Conservation (phyloP, 2,113 vertebrate species). For the Recurvirostra avosetta region DNA sequence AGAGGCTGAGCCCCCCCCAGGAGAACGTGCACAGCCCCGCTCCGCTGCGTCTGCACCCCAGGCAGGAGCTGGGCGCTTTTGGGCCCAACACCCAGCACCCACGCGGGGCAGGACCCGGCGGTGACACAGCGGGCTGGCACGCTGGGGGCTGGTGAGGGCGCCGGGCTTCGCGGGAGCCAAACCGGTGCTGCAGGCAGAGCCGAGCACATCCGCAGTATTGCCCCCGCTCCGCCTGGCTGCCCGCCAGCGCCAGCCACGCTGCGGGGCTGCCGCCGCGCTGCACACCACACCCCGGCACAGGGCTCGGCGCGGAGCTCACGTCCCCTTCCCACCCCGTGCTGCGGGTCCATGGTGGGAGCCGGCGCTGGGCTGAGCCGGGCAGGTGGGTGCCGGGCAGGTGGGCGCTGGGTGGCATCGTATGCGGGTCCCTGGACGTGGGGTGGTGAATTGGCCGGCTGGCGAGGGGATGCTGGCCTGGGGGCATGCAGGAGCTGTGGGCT, state of each 20-base stretch:
- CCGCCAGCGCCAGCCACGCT: background rate
- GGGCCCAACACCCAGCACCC: background rate
- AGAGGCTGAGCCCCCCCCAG: background rate
- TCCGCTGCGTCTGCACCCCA: background rate
- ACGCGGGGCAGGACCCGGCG: background rate
- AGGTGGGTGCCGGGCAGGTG: background rate
- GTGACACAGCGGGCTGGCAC: background rate
- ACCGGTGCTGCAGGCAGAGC: background rate
- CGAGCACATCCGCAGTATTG: background rate
- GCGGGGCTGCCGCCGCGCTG: background rate
- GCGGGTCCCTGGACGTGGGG: background rate
- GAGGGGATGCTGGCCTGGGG: background rate
- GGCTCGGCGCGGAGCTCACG: background rate
- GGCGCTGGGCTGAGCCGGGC: background rate
- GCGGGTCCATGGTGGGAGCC: background rate
- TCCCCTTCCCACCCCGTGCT: background rate
- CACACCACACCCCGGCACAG: rapidly evolving
- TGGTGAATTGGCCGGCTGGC: background rate
- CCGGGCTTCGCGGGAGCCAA: background rate
- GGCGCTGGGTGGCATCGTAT: background rate
- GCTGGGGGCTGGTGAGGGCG: background rate
- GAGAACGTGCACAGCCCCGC: rapidly evolving
- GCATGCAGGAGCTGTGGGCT: background rate
- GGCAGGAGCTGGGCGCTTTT: background rate
- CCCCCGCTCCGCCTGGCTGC: background rate